Evolutionary conservation across 2,888 invertebrate genomes (phyloP), one percentile per base, ranked within the genome.

Genomic region (Xestia c-nigrum): DNA sequence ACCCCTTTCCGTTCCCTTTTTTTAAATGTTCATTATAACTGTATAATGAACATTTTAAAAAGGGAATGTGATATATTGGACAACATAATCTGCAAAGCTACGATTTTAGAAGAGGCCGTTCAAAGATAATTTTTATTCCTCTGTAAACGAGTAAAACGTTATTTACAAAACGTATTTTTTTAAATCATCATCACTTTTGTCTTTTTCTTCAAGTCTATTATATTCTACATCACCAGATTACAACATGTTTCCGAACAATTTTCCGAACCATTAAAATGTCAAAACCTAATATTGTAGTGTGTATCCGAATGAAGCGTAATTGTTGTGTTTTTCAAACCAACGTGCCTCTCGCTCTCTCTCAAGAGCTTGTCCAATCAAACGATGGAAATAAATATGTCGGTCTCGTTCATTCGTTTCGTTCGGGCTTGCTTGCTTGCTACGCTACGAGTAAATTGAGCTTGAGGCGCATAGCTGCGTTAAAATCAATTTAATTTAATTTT

Each of bases 351-450:
- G 78, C 89, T 92, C 89, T 80, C 88, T 88, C 91, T 88, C 85
- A 78, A 74, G 85, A 84, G 77, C 73, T 80, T 83, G 78, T 78
- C 90, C 89, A 90, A 90, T 91, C 79, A 83, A 46, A 85, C 67
- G 64, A 68, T 80, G 81, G 86, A 90, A 83, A 87, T 88, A 88
- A 88, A 88, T 89, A 89, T 89, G 88, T 92, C 87, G 88, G 85
- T 90, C 90, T 93, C 86, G 57, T 85, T 85, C 92, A 88, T 91
- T 92, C 91, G 84, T 89, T 90, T 92, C 88, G 80, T 90, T 92
- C 88, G 80, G 74, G 87, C 86, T 89, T 72, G 86, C 84, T 74
- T 88, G 52, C 55, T 74, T 87, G 50, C 84, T 83, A 64, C 40
- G 81, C 78, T 81, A 55, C 76, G 82, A 83, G 70, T 83, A 75